Conservation (phyloP, 2,888 invertebrate species). For the Cheilosia scutellata region DNA sequence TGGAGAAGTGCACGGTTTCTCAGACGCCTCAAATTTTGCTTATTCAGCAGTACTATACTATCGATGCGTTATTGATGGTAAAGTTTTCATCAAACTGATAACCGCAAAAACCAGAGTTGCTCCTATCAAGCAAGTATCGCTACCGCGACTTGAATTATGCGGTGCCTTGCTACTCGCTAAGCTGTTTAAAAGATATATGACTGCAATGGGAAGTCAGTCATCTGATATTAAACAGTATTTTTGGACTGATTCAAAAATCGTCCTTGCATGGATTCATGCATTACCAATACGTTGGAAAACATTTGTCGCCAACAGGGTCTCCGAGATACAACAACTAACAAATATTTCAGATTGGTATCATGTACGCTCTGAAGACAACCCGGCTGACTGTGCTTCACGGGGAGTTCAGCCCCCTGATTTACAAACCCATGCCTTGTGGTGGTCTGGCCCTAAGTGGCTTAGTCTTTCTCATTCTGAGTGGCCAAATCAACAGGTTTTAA, state of each 20-base stretch:
- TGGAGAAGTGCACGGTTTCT: conserved; percentile 47
- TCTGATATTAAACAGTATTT: neutral
- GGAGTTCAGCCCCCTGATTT: conserved; percentile 59
- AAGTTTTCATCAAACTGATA: conserved; percentile 11
- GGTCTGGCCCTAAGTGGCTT: conserved; percentile 71
- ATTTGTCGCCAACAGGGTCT: conserved; percentile 75
- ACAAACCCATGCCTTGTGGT: conserved; percentile 67
- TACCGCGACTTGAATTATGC: conserved; percentile 75
- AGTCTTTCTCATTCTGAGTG: neutral
- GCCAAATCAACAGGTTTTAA: neutral
- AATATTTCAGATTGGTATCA: conserved; percentile 57
- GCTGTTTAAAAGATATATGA: conserved; percentile 10
- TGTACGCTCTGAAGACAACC: too few species aligned
- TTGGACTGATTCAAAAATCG: conserved; percentile 51
- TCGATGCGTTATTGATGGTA: neutral
- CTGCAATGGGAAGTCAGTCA: too few species aligned
- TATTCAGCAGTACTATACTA: too few species aligned
- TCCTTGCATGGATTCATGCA: conserved; percentile 55
- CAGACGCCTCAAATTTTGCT: conserved; percentile 44
- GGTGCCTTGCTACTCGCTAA: conserved; percentile 38
- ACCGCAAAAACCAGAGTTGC: conserved; percentile 31
- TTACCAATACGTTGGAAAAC: conserved; percentile 47
- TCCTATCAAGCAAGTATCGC: conserved; percentile 36
- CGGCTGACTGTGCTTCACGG: conserved; percentile 56
- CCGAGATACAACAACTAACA: conserved; percentile 59